These are phyloP conservation scores for Aurelia aurita DNA, from an alignment of 30 jellyfish, hydroid and myxozoan genomes.

Conservation along the genomic window DNA sequence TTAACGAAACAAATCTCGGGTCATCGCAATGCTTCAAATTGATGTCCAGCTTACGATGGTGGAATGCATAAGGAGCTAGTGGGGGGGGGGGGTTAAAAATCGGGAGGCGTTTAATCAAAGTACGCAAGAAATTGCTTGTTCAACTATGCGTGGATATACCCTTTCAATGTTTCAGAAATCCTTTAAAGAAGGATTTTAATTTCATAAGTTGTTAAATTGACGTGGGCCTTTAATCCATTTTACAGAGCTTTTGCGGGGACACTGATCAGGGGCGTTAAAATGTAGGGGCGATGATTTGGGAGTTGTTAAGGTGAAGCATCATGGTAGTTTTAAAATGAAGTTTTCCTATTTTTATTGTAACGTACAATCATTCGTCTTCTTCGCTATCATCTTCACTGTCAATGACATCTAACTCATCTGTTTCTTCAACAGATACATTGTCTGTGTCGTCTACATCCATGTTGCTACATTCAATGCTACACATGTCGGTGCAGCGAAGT, in stretches of 20 bases:
- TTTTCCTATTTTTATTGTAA: constrained; percentile 10
- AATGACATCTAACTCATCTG: constrained; percentile 43
- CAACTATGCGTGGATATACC: constrained; percentile 33
- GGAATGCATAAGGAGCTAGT: neutral
- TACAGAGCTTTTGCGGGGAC: constrained; percentile 33
- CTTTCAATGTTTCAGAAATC: neutral
- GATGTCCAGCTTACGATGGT: constrained; percentile 3
- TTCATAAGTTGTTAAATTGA: constrained; percentile 18
- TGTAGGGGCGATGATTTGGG: neutral
- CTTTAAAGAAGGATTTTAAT: neutral
- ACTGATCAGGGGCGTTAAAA: constrained; percentile 5
- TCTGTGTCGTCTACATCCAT: constrained; percentile 36
- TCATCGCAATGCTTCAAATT: constrained; percentile 10
- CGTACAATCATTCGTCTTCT: constrained; percentile 15
- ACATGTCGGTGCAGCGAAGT: constrained; percentile 39
- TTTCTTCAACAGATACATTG: constrained; percentile 15
- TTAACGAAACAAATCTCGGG: too few relatives aligned
- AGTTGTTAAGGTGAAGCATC: constrained; percentile 27
- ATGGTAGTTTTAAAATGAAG: constrained; percentile 35
- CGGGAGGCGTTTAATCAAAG: neutral
- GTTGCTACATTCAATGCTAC: constrained; percentile 37
- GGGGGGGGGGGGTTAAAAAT: neutral
- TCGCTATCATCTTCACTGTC: constrained; percentile 20
- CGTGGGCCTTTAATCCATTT: neutral
- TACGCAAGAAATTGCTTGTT: constrained; percentile 10